Base-by-base conservation (phyloP, 1,140 invertebrate species). In the Drosophila ercepeae region DNA sequence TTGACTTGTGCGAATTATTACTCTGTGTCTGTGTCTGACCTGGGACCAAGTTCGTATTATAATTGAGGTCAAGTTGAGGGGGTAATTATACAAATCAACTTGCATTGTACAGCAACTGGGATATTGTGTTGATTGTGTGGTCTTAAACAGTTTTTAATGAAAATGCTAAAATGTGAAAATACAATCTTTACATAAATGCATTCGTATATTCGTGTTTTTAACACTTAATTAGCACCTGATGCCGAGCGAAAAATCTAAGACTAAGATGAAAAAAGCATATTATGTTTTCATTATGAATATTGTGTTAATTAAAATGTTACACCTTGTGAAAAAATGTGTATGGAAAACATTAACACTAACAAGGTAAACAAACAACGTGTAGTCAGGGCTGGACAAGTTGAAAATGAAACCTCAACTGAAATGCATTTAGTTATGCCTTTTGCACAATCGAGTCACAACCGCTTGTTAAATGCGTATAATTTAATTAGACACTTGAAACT, bases 221-320 rank as follows among this genome's bases (percentile, higher is more conserved):
- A 29, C 81, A 88, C 81, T 77, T 77, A 82, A 86, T 86, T 86
- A 86, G 63, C 82, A 70, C 59, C 54, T 32, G 18, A 53, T 25
- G 72, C 55, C 29, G 19, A 75, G 57, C 49, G 50, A 36, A 49
- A 29, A 71, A 50, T 36, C 36, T 39, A 39, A 39, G 36, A 16
- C 36, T 19, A 34, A 29, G 49, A 27, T 9, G 14, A 13, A 41
- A 49, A 46, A 39, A 42, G 44, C 36, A 48, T 48, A 77, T 65
- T 75, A 27, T 59, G 71, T 74, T 70, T 60, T 59, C 77, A 88
- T 86, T 86, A 86, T 77, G 63, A 63, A 64, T 59, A 39, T 55
- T 70, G 77, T 86, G 81, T 77, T 86, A 86, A 86, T 86, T 86
- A 81, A 86, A 86, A 86, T 88, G 81, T 86, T 86, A 74, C 81